phyloP scores from a whole-genome alignment of 2,888 invertebrate genomes.

The Caenorhabditis japonica region DNA sequence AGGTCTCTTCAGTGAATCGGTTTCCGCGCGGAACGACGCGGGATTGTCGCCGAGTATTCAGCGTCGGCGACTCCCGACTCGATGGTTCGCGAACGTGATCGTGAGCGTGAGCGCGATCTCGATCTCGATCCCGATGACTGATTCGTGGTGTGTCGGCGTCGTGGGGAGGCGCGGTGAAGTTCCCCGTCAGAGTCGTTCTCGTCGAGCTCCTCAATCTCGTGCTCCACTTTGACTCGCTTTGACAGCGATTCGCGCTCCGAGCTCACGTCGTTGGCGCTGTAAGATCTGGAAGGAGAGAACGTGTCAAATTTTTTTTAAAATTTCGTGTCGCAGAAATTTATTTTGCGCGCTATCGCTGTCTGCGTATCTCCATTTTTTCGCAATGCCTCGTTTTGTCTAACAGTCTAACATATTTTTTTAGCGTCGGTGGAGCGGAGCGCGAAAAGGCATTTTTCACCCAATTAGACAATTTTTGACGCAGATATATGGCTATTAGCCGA shows the following conservation, averaged over 20 bases:
- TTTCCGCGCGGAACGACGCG: conserved; percentile 48
- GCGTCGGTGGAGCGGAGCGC: too few relatives aligned
- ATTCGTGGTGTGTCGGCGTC: conserved; percentile 29
- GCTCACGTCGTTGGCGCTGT: conserved; percentile 69
- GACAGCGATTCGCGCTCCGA: conserved; percentile 34
- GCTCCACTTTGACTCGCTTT: conserved; percentile 27
- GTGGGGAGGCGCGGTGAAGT: conserved; percentile 24
- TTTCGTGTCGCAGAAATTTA: too few relatives aligned
- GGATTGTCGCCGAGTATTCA: conserved; percentile 61
- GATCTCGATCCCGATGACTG: too few relatives aligned
- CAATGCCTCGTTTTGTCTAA: too few relatives aligned
- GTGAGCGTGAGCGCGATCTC: conserved; percentile 51
- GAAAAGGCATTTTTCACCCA: too few relatives aligned
- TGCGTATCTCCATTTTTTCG: too few relatives aligned
- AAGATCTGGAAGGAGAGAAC: conserved; percentile 56
- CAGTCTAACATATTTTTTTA: too few relatives aligned
- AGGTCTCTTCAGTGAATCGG: conserved; percentile 17
- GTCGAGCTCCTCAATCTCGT: conserved; percentile 59
- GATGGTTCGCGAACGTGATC: conserved; percentile 50
- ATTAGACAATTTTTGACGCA: too few relatives aligned
- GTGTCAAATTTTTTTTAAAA: not conserved
- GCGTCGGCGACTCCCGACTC: conserved; percentile 30
- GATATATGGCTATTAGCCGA: too few relatives aligned
- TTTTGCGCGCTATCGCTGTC: too few relatives aligned
- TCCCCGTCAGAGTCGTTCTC: conserved; percentile 48